Conservation (phyloP, 2,113 vertebrate species). For the Andinoacara biseriatus region DNA sequence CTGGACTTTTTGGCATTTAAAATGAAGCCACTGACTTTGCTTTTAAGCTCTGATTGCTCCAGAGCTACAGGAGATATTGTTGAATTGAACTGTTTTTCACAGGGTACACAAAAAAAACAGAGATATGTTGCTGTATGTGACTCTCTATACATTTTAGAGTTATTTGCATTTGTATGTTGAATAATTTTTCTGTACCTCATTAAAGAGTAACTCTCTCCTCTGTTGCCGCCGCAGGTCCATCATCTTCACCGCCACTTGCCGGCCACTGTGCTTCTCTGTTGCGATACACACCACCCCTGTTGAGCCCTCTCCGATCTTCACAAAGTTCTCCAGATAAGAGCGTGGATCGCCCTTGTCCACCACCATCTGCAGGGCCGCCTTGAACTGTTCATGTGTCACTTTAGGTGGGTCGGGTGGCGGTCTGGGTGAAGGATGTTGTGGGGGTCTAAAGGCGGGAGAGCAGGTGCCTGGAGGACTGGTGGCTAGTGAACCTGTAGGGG, state of each 20-base stretch:
- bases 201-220: conserved; percentile 95
- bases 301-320: conserved; percentile 97
- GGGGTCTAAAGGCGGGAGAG: conserved; percentile 89
- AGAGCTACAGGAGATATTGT: background rate
- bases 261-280: conserved; percentile 92
- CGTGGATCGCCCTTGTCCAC: conserved; percentile 96
- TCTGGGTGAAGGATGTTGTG: conserved; percentile 83
- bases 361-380: conserved; percentile 96
- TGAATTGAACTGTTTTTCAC: background rate
- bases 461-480: conserved; percentile 90
- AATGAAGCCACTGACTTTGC: background rate
- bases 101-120: background rate
- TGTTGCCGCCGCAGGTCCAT: conserved; percentile 98
- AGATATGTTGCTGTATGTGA: background rate
- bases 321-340: conserved; percentile 91
- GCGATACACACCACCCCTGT: conserved; percentile 97
- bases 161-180: background rate
- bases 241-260: conserved; percentile 97
- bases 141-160: background rate
- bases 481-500: conserved; percentile 89
- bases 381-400: conserved; percentile 97
- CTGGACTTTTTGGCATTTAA: background rate
- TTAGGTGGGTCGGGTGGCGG: conserved; percentile 85
- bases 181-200: conserved; percentile 84
- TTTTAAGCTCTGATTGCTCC: background rate